Evolutionary conservation across 1,140 invertebrate genomes (phyloP).

Genomic region (Pseudomyrmex concolor): DNA sequence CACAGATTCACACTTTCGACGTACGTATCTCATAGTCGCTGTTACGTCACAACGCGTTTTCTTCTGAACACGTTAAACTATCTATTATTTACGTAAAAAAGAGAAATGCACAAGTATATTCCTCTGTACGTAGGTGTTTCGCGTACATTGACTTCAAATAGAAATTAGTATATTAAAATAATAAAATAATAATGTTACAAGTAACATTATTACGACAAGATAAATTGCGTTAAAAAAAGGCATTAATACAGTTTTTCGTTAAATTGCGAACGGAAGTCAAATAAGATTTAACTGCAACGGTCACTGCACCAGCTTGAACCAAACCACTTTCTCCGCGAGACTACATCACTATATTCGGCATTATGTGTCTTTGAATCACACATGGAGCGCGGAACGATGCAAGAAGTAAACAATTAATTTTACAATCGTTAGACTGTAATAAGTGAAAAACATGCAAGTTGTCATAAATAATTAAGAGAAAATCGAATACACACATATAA

Average conservation of each 20-base stretch:
- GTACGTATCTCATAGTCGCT: constrained; percentile 21
- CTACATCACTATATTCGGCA: constrained; percentile 9
- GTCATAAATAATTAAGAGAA: no score
- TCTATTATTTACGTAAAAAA: constrained; percentile 5
- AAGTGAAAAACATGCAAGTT: no score
- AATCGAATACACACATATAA: no score
- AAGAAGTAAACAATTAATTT: not conserved
- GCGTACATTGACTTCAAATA: not conserved
- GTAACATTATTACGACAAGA: not conserved
- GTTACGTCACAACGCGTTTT: not conserved
- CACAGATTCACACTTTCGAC: constrained; percentile 17
- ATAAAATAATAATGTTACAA: not conserved
- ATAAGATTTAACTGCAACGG: constrained; percentile 15
- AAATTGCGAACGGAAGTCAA: not conserved
- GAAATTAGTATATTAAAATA: not conserved
- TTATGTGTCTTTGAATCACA: not conserved
- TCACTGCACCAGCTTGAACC: not conserved
- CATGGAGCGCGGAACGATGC: not conserved
- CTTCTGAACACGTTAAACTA: constrained; percentile 17
- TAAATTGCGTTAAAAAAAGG: not conserved
- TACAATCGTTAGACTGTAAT: not conserved
- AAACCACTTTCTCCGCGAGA: constrained; percentile 49
- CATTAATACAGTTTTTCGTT: constrained; percentile 11
- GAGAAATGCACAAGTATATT: not conserved
- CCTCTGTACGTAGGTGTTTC: not conserved